Base-by-base conservation (phyloP, 2,113 vertebrate genomes). In the Microcebus tavaratra region DNA sequence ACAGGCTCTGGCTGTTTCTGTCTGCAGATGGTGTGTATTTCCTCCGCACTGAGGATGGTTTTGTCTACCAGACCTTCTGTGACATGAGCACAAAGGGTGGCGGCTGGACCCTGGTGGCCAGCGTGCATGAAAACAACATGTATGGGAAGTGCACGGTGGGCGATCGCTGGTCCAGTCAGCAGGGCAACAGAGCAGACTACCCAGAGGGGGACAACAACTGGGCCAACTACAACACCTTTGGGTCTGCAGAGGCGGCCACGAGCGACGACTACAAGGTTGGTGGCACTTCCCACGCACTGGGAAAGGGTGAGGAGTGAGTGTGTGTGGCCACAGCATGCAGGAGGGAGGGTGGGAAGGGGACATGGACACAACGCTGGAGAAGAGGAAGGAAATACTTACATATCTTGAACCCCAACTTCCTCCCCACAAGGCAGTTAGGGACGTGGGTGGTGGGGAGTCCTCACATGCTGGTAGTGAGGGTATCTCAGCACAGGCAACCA, bases 41-140 rank as follows among this genome's bases (percentile, higher is more conserved):
- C 48, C 96, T 97, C 29, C 4, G 0, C 27, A 82, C 90, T 0
- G 0, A 82, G 83, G 53, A 95, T 25, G 79, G 79, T 7, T 9
- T 81, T 29, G 0, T 63, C 70, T 98, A 98, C 91, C 98, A 98
- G 97, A 98, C 98, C 48, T 99, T 98, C 97, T 99, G 98, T 88
- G 98, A 98, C 96, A 98, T 98, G 98, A 98, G 95, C 65, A 97
- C 98, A 15, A 88, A 17, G 0, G 98, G 98, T 10, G 98, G 98
- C 0, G 98, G 98, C 84, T 98, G 98, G 98, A 98, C 98, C 13
- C 95, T 99, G 87, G 98, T 99, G 83, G 98, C 98, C 80, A 98
- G 98, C 2, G 83, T 98, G 15, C 98, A 98, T 0, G 98, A 99
- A 93, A 98, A 99, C 94, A 92, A 97, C 94, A 86, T 98, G 57